Percentiles rank a stretch among this genome's conserved stretches.
Evolutionary conservation across 2,888 invertebrate species (phyloP).

Genomic region (Macrosiphum euphorbiae): DNA sequence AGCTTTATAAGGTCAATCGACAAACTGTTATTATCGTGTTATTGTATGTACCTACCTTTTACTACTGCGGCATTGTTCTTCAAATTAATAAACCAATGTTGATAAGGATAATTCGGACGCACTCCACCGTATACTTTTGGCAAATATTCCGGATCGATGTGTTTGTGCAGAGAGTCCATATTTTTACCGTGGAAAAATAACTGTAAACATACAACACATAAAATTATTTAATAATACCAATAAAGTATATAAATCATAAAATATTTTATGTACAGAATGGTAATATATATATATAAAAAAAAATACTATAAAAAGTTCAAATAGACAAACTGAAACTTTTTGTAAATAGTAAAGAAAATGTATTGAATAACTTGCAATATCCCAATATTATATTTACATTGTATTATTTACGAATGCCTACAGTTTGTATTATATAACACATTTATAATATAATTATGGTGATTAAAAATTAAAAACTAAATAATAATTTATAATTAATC

Average conservation of each 20-base stretch:
- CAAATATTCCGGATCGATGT: slow-evolving; percentile 79
- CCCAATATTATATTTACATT: neutral
- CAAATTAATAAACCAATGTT: slow-evolving; percentile 80
- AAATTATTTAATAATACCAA: neutral
- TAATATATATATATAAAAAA: neutral
- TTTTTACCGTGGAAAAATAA: slow-evolving; percentile 82
- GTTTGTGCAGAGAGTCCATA: slow-evolving; percentile 80
- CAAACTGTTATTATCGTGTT: neutral
- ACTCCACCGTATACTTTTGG: slow-evolving; percentile 80
- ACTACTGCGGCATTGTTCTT: slow-evolving; percentile 74
- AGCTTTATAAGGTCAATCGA: neutral
- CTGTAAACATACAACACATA: slow-evolving; percentile 67
- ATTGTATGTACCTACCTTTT: slow-evolving; percentile 72
- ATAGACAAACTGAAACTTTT: neutral
- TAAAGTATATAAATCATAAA: neutral
- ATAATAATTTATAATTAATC: neutral
- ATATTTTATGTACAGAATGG: neutral
- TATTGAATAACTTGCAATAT: neutral
- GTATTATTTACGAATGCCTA: neutral
- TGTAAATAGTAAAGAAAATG: neutral
- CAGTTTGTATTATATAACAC: neutral
- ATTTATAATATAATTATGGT: neutral
- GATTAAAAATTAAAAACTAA: too few relatives aligned
- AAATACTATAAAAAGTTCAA: neutral
- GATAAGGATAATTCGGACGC: slow-evolving; percentile 81